Base-by-base conservation (phyloP, 2,797 vertebrate genomes). In the Petrocephalus schoutedeni region DNA sequence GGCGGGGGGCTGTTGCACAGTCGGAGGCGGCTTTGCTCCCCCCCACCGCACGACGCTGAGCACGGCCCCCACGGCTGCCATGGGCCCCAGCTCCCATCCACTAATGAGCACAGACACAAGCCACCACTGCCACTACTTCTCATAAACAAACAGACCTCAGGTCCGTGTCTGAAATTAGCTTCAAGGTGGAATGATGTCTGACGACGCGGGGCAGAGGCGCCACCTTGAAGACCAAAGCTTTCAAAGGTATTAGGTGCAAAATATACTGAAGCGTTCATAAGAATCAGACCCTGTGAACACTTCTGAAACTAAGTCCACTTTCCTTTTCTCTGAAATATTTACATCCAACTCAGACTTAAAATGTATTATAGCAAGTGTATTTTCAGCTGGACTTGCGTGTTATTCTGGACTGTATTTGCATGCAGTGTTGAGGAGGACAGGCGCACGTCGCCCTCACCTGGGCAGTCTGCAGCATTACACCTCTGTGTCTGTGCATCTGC, bases 51-150 rank as follows among this genome's bases (percentile, higher is more conserved):
- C 7, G 98, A 97, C 23, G 93, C 91, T 61, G 98, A 98, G 87
- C 98, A 99, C 2, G 91, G 94, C 86, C 94, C 96, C 98, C 98
- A 99, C 0, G 93, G 88, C 49, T 98, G 97, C 98, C 98, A 99
- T 1, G 92, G 91, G 2, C 96, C 96, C 98, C 98, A 99, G 88
- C 94, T 96, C 86, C 98, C 98, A 92, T 99, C 95, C 91, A 97
- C 98, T 99, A 91, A 9, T 93, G 90, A 86, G 14, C 51, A 91
- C 74, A 90, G 14, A 80, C 0, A 84, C 84, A 86, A 23, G 86
- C 57, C n/a, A n/a, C n/a, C n/a, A n/a, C n/a, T n/a, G n/a, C n/a
- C 21, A 41, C 51, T 19, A 41, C 51, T 41, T 16, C 14, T 41
- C 67, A 2, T 74, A 41, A 74, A 5, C 4, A 28, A 71, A 14